Conservation (phyloP, 1,140 invertebrate species). For the Pararge aegeria region DNA sequence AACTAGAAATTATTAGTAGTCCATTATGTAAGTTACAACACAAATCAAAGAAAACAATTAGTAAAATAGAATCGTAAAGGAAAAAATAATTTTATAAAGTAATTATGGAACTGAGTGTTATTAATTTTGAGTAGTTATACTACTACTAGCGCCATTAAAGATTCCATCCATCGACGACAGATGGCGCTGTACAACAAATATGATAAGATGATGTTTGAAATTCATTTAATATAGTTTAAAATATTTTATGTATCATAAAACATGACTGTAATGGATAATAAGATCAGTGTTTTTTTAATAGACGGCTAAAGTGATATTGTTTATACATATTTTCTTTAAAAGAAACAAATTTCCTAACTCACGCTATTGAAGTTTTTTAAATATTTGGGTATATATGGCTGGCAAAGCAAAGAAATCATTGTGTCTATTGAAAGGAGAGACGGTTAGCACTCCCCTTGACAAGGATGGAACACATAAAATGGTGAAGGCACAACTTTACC, state of each 20-base stretch:
- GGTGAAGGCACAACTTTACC: slow-evolving; percentile 45
- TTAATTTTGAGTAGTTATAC: too few species aligned
- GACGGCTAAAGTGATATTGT: background rate
- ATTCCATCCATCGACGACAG: slow-evolving; percentile 1
- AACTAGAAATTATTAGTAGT: too few species aligned
- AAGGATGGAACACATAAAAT: slow-evolving; percentile 43
- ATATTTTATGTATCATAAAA: background rate
- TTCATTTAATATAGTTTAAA: too few species aligned
- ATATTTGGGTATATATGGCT: slow-evolving; percentile 21
- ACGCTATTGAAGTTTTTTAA: slow-evolving; percentile 29
- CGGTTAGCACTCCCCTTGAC: slow-evolving; percentile 47
- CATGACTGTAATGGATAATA: background rate
- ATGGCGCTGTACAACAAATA: slow-evolving; percentile 15
- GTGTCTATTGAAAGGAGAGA: slow-evolving; percentile 48
- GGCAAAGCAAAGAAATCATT: background rate
- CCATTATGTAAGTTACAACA: too few species aligned
- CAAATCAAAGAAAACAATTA: too few species aligned
- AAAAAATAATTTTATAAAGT: too few species aligned
- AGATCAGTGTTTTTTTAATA: background rate
- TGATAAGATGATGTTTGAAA: too few species aligned
- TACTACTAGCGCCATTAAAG: background rate
- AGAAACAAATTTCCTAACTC: slow-evolving; percentile 8
- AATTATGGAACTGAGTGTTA: too few species aligned
- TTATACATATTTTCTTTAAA: background rate
- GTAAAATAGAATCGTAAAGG: too few species aligned